Evolutionary conservation across 1,140 invertebrate genomes (phyloP), one percentile per base, ranked within the genome.

Genomic region (Nasonia longicornis): DNA sequence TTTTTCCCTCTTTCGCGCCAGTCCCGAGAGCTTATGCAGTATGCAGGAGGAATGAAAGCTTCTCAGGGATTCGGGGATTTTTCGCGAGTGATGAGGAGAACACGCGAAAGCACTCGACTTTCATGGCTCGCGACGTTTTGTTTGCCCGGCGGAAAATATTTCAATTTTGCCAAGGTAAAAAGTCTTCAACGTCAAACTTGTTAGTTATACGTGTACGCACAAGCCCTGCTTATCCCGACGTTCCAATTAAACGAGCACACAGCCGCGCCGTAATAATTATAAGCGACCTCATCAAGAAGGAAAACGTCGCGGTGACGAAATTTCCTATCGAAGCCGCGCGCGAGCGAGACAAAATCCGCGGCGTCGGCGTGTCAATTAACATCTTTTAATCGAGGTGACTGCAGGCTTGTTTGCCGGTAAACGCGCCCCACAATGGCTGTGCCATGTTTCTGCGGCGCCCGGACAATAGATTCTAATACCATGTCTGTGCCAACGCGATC

Each of bases 401-500:
- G 20, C 52, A n/a, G 16, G 52, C 84, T 75, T 86, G 85, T 86
- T 86, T 86, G 82, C 80, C 78, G 77, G 83, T 85, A 85, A 86
- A 85, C 79, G 66, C 48, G 7, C n/a, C n/a, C 45, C 48, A 70
- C 12, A 78, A 78, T n/a, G 76, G 48, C 71, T 73, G 75, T 75
- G 79, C 82, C 84, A 80, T 83, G 80, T 79, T 84, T 71, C 79
- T 84, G 78, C 73, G 83, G 69, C 79, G 66, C 72, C 78, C 72
- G 82, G 82, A 88, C 87, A 88, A 88, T 88, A 78, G 87, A 85
- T 79, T 83, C 84, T 86, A 86, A 87, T 87, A 84, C 84, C 84
- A 84, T 84, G 85, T 84, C 79, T 85, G 48, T 80, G 79, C 48
- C 80, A 72, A 83, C 71, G 71, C 14, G 8, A 0, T 14, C 45